phyloP scores from a whole-genome alignment of 2,888 invertebrate species.

The Meandrusa payeni region DNA sequence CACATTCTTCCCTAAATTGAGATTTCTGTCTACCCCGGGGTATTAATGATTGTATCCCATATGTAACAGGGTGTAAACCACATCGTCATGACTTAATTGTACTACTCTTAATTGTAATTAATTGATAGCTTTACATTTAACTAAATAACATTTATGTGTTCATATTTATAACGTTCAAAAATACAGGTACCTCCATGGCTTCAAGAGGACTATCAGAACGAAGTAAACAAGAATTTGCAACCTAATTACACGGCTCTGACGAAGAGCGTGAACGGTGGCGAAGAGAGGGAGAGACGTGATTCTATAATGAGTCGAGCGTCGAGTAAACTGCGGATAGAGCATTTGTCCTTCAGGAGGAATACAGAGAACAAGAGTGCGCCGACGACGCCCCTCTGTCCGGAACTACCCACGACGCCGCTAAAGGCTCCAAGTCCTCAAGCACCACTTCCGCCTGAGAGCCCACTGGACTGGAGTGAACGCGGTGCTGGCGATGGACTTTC shows the following conservation, averaged over 20 bases:
- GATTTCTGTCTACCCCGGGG: no score
- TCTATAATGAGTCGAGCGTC: constrained; percentile 73
- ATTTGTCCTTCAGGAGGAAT: constrained; percentile 60
- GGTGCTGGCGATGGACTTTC: constrained; percentile 92
- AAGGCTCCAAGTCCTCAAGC: constrained; percentile 47
- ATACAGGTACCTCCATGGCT: constrained; percentile 89
- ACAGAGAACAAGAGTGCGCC: constrained; percentile 57
- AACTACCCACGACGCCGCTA: constrained; percentile 39
- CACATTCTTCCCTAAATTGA: no score
- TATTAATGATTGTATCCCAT: no score
- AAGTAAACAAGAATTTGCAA: constrained; percentile 74
- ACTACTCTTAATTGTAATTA: no score
- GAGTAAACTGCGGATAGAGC: constrained; percentile 69
- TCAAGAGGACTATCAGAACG: constrained; percentile 82
- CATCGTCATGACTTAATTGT: no score
- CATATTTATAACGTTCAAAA: no score
- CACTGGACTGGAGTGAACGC: constrained; percentile 86
- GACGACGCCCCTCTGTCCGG: constrained; percentile 50
- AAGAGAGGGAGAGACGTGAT: constrained; percentile 63
- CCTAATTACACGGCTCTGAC: constrained; percentile 68
- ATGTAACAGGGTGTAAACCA: no score
- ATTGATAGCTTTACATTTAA: no score
- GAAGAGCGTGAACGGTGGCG: constrained; percentile 60
- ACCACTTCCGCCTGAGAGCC: constrained; percentile 63
- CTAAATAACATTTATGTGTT: no score